Percentiles rank a stretch among this genome's conserved stretches.
Evolutionary conservation across 2,797 vertebrate species (phyloP).

Genomic region (Lithobates pipiens): DNA sequence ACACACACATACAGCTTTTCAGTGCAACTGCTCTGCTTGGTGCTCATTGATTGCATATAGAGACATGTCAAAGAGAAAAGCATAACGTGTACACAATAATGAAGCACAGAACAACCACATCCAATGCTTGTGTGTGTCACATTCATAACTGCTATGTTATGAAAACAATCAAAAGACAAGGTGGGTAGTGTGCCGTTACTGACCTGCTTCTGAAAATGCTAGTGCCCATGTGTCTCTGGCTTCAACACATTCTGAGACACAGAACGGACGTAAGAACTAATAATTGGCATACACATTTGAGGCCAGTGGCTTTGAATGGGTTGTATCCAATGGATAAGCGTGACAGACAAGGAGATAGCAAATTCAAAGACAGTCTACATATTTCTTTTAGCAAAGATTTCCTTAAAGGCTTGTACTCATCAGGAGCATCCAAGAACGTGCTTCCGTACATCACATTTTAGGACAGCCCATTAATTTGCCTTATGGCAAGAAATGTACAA

Average conservation of each 20-base stretch:
- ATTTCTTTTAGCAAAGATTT: background rate
- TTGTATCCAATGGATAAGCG: background rate
- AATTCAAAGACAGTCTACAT: background rate
- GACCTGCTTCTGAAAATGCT: background rate
- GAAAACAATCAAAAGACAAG: too few relatives aligned
- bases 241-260: background rate
- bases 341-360: background rate
- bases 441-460: too few relatives aligned
- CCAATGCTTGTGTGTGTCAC: background rate
- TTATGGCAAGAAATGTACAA: too few relatives aligned
- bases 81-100: background rate
- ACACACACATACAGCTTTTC: background rate
- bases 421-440: too few relatives aligned
- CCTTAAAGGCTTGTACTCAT: background rate
- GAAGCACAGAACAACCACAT: background rate
- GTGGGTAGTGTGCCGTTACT: background rate
- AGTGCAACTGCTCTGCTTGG: background rate
- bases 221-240: background rate
- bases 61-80: background rate
- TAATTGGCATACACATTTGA: too few relatives aligned
- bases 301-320: background rate
- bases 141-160: background rate
- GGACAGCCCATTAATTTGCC: too few relatives aligned
- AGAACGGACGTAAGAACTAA: background rate
- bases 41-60: background rate